Base-by-base conservation (phyloP, 2,888 invertebrate genomes). In the Ommatoiulus sabulosus region DNA sequence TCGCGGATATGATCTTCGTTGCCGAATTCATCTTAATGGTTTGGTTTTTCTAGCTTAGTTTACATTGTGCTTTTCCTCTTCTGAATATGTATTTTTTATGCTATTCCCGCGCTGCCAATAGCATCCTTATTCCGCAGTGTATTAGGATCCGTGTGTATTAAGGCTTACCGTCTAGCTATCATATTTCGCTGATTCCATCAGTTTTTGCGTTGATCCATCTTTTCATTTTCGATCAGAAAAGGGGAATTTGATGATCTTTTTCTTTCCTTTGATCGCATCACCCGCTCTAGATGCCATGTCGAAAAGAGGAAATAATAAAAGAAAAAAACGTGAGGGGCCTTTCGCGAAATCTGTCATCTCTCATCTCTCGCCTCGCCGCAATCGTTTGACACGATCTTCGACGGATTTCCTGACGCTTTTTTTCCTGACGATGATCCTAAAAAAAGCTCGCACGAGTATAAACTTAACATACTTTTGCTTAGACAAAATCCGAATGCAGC, bases 151-250 rank as follows among this genome's bases (percentile, higher is more conserved):
- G 63, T 63, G 63, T 63, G 17, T 63, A 63, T 63, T 63, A 63
- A 63, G 20, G 63, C 20, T 63, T 63, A 52, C 17, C 15, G 52
- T 17, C 12, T 52, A 52, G 52, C 52, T 52, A 63, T 63, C 63
- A 63, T 63, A 63, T 63, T 63, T 20, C 63, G 63, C 63, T 63
- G 63, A 63, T 63, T n/a, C 63, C 63, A 63, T 63, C 63, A 63
- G 6, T 63, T 63, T 63, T 63, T 63, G 20, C 63, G 63, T 63
- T 63, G 63, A 63, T 63, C 63, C 63, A 63, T 63, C 63, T 63
- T 63, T 63, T 63, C 63, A 63, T 63, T 63, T 63, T 63, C 63
- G 63, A 63, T 63, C n/a, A 63, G 63, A 63, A 63, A 63, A 63
- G n/a, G 63, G 63, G 63, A 63, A 63, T 63, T 63, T 63, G 63